Conservation (phyloP, 2,888 invertebrate species). For the Chrysomela aeneicollis region DNA sequence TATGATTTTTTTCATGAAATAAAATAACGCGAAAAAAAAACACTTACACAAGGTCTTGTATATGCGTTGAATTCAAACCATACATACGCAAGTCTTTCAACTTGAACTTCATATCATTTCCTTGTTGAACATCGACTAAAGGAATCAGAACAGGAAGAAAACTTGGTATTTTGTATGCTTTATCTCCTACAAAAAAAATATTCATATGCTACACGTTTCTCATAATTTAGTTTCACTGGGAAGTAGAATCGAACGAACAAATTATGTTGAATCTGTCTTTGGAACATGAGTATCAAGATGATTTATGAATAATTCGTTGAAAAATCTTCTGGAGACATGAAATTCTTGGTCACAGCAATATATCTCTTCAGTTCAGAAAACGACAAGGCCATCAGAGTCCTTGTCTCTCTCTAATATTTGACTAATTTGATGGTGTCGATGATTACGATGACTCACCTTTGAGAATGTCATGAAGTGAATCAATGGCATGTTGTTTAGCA, state of each 20-base stretch:
- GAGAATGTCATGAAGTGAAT: constrained; percentile 27
- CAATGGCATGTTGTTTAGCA: constrained; percentile 27
- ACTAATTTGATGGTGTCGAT: no score
- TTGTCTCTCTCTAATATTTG: no score
- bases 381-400: no score
- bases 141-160: constrained; percentile 46
- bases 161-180: constrained; percentile 41
- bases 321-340: no score
- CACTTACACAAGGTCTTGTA: constrained; percentile 43
- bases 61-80: constrained; percentile 42
- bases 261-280: no score
- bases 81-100: constrained; percentile 42
- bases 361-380: no score
- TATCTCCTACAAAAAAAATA: constrained; percentile 42
- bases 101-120: constrained; percentile 40
- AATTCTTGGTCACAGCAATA: no score
- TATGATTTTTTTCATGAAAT: neutral
- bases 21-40: constrained; percentile 1
- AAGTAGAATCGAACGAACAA: no score
- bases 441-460: constrained; percentile 24
- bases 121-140: constrained; percentile 36
- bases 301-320: no score
- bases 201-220: neutral
- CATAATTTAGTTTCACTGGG: no score
- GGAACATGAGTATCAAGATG: no score